These are phyloP conservation scores for Tinea trinotella DNA, from an alignment of 2,888 invertebrate species.

Conservation along the genomic window DNA sequence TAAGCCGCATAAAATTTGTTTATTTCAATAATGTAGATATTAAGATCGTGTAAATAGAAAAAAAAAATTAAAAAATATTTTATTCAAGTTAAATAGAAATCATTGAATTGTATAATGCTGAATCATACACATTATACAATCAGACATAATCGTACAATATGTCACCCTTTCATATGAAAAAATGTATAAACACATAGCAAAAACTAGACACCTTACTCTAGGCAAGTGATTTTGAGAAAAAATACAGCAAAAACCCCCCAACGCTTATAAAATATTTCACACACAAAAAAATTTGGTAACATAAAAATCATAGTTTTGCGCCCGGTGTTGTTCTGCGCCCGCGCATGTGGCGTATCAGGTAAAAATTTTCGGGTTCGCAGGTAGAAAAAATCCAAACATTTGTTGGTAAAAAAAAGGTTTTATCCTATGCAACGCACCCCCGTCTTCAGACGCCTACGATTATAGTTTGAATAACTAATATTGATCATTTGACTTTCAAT, in stretches of 20 bases:
- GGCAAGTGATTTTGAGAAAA: constrained; percentile 48
- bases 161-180: constrained; percentile 12
- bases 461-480: neutral
- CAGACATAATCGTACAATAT: too few species aligned
- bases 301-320: constrained; percentile 14
- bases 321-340: constrained; percentile 14
- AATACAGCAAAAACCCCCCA: constrained; percentile 56
- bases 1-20: too few species aligned
- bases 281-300: too few species aligned
- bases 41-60: too few species aligned
- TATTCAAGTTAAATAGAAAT: too few species aligned
- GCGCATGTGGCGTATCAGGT: constrained; percentile 13
- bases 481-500: neutral
- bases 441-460: constrained; percentile 43
- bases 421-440: constrained; percentile 64
- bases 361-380: constrained; percentile 58
- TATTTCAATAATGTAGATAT: too few species aligned
- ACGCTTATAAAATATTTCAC: constrained; percentile 18
- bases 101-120: too few species aligned
- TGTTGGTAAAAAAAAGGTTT: constrained; percentile 51
- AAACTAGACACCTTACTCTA: constrained; percentile 17
- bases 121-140: too few species aligned
- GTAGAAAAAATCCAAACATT: constrained; percentile 59
- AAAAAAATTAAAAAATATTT: too few species aligned
- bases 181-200: constrained; percentile 17